phyloP scores from a whole-genome alignment of 2,888 invertebrate species.

The Heteromurus nitidus region DNA sequence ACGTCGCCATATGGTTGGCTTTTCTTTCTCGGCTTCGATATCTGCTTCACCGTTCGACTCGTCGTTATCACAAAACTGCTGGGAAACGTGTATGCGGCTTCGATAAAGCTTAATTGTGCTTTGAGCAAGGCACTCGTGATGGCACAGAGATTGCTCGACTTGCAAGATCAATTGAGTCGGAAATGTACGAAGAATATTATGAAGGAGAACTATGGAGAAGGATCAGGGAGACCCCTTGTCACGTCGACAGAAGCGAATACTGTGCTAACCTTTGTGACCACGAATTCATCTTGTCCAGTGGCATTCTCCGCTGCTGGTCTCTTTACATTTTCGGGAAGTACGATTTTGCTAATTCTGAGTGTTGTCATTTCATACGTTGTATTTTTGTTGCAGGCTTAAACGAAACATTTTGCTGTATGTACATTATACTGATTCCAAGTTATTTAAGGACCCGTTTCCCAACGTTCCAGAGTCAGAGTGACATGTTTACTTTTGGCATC shows the following conservation, averaged over 20 bases:
- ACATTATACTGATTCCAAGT: too few species aligned
- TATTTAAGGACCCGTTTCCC: too few species aligned
- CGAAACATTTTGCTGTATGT: background rate
- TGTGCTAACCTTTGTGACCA: constrained; percentile 41
- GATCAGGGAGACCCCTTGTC: background rate
- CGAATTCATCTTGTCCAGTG: constrained; percentile 48
- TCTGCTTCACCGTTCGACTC: constrained; percentile 36
- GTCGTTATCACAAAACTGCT: constrained; percentile 37
- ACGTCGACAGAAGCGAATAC: constrained; percentile 36
- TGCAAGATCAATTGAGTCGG: background rate
- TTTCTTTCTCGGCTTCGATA: constrained; percentile 40
- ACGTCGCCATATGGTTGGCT: constrained; percentile 31
- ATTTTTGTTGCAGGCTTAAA: constrained; percentile 57
- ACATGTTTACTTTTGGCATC: too few species aligned
- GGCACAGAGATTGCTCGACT: constrained; percentile 26
- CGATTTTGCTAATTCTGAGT: constrained; percentile 48
- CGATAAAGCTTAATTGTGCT: constrained; percentile 32
- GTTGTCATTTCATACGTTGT: constrained; percentile 60
- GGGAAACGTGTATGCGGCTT: constrained; percentile 47
- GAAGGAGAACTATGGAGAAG: background rate
- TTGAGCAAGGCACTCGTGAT: constrained; percentile 32
- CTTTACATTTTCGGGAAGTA: constrained; percentile 48
- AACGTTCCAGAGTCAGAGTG: too few species aligned
- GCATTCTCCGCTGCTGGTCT: constrained; percentile 55
- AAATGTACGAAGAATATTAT: too few species aligned